Evolutionary conservation across 2,113 vertebrate species (phyloP), one percentile per base, ranked within the genome.

Genomic region (Todiramphus saurophagus): DNA sequence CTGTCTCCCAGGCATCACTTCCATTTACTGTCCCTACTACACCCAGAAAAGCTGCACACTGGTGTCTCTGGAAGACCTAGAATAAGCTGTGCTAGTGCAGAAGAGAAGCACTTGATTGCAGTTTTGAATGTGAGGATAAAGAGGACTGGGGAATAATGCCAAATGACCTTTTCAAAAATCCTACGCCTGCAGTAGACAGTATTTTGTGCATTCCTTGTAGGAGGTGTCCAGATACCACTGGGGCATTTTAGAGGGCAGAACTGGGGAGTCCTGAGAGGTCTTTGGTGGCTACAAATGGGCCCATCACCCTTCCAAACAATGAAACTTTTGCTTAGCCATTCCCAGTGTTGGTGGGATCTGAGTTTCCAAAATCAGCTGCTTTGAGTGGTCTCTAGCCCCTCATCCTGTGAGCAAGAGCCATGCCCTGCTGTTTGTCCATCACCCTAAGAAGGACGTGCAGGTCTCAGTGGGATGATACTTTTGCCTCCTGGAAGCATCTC

Each of bases 401-500:
- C 25, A 6, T 24, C 18, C 63, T 46, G 53, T 8, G 12, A 67
- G 28, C 33, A 69, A n/a, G 87, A 53, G 35, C 70, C 0, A 0
- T 39, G 44, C n/a, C 89, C 39, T 37, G 72, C 56, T 69, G 13
- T 69, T 73, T 58, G 60, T 63, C 58, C 21, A 5, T 10, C 9
- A 5, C 28, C 77, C 43, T 43, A 50, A 83, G 90, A 75, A 96
- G 81, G 83, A 46, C 2, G 4, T 16, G 5, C 23, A 19, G 33
- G 21, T 73, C 46, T 89, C 1, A 0, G 2, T n/a, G 77, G 68
- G 25, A 60, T 82, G 87, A 55, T 24, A 2, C 35, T 92, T 68
- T 39, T 41, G 27, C 50, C 81, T 93, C 56, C 83, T 93, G 94
- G 16, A 89, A 97, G 68, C 48, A 11, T 59, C 87, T 87, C 88